Evolutionary conservation across 2,888 invertebrate genomes (phyloP).

Genomic region (Lasioglossum calceatum): DNA sequence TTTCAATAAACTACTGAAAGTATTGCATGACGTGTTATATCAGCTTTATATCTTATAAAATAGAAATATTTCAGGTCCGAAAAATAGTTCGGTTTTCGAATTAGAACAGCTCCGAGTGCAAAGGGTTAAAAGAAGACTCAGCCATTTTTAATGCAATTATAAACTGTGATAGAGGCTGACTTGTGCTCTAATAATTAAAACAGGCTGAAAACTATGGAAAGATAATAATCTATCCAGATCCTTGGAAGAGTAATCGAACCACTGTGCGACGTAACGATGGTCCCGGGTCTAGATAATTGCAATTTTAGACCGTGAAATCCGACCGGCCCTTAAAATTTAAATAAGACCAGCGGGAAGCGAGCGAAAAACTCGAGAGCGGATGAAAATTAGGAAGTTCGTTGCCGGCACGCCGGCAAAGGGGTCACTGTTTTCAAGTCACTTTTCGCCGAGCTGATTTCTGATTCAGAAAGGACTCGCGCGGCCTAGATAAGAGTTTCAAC

Average conservation of each 20-base stretch:
- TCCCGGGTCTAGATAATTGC: neutral
- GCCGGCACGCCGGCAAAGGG: slow-evolving; percentile 2
- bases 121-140: no score
- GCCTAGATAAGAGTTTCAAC: slow-evolving; percentile 32
- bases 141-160: no score
- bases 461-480: slow-evolving; percentile 47
- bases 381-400: slow-evolving; percentile 25
- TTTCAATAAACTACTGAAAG: no score
- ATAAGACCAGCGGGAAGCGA: neutral
- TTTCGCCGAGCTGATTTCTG: slow-evolving; percentile 37
- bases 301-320: slow-evolving; percentile 11
- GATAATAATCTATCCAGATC: neutral
- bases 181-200: neutral
- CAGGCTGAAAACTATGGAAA: neutral
- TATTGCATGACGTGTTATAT: no score
- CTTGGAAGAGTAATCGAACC: neutral
- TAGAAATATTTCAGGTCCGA: no score
- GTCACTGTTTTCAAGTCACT: slow-evolving; percentile 27
- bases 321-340: neutral
- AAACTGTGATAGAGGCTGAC: no score
- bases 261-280: neutral
- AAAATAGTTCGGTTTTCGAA: no score
- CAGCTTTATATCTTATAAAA: no score
- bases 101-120: no score
- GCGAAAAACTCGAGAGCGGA: neutral